phyloP scores from a whole-genome alignment of 2,888 invertebrate species.

The Schizaphis graminum region DNA sequence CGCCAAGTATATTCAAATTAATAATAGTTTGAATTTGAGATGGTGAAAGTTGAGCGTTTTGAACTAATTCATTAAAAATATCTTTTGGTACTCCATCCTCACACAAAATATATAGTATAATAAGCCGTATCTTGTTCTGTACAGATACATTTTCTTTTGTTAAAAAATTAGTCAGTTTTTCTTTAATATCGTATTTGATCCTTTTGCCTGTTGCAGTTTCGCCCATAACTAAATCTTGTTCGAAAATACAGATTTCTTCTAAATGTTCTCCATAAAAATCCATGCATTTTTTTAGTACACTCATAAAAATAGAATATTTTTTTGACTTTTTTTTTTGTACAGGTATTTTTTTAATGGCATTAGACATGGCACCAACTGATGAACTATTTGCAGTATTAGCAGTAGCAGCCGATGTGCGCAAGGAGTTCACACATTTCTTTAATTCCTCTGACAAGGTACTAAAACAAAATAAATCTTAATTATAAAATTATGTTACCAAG shows the following conservation, averaged over 20 bases:
- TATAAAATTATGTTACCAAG: not conserved
- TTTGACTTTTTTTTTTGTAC: conserved; percentile 99
- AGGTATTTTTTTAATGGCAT: conserved; percentile 99
- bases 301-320: conserved; percentile 99
- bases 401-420: conserved; percentile 80
- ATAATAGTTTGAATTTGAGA: conserved; percentile 95
- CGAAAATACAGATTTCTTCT: conserved; percentile 89
- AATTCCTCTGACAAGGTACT: conserved; percentile 96
- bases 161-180: conserved; percentile 96
- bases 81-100: conserved; percentile 99
- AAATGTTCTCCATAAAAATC: conserved; percentile 85
- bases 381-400: conserved; percentile 80
- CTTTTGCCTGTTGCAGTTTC: conserved; percentile 99
- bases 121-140: conserved; percentile 96
- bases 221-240: conserved; percentile 99
- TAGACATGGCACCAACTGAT: conserved; percentile 95
- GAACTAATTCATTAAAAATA: conserved; percentile 95
- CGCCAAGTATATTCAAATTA: conserved; percentile 92
- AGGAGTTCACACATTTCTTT: conserved; percentile 96
- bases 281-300: conserved; percentile 99
- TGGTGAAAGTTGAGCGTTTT: conserved; percentile 90
- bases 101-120: conserved; percentile 96
- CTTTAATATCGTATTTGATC: conserved; percentile 96
- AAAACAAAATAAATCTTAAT: conserved; percentile 65
- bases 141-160: conserved; percentile 87